These are phyloP conservation scores for Hydropsyche tenuis DNA, from an alignment of 1,140 invertebrate genomes.

Conservation along the genomic window DNA sequence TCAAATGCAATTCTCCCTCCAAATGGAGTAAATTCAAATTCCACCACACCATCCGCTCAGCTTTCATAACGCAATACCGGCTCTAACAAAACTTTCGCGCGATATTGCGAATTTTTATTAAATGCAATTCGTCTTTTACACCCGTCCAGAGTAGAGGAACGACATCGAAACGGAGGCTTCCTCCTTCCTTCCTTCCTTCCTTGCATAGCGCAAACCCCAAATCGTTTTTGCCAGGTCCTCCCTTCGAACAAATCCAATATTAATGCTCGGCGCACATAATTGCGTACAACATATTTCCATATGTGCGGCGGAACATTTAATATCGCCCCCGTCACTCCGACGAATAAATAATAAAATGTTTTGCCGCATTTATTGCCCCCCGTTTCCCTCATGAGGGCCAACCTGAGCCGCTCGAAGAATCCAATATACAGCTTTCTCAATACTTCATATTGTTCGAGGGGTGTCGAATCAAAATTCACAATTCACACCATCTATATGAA, in stretches of 20 bases:
- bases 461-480: too few species aligned
- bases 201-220: not conserved
- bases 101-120: not conserved
- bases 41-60: too few species aligned
- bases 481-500: not conserved
- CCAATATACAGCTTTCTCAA: constrained; percentile 11
- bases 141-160: constrained; percentile 2
- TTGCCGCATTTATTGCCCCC: constrained; percentile 33
- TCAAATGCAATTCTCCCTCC: too few species aligned
- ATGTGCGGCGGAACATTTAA: constrained; percentile 45
- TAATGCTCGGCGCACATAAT: constrained; percentile 47
- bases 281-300: constrained; percentile 46
- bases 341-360: constrained; percentile 31
- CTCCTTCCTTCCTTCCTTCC: not conserved
- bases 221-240: not conserved
- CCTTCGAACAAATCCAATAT: constrained; percentile 44
- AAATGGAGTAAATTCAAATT: too few species aligned
- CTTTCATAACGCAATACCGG: too few species aligned
- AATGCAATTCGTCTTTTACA: constrained; percentile 18
- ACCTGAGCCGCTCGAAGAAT: not conserved
- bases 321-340: constrained; percentile 46
- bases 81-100: too few species aligned
- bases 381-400: not conserved
- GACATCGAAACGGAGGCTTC: not conserved
- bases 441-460: not conserved